Evolutionary conservation across 1,140 invertebrate genomes (phyloP).

Genomic region (Lethocerus indicus): DNA sequence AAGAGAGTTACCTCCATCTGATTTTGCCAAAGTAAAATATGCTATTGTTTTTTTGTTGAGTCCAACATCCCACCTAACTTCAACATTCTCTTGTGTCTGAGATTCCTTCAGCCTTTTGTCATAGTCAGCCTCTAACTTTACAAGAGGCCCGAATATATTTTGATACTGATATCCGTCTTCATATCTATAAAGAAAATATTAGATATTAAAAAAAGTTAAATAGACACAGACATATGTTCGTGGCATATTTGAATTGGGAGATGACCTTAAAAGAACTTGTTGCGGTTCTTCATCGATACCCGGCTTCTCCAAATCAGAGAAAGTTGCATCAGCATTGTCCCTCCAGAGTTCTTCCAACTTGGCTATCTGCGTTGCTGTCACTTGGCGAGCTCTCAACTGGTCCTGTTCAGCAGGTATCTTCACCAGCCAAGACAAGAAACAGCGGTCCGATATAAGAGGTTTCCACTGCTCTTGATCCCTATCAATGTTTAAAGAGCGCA

Average conservation of each 20-base stretch:
- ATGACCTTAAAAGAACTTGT: conserved; percentile 68
- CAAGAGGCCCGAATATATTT: conserved; percentile 93
- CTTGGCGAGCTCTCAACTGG: conserved; percentile 84
- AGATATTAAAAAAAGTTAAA: conserved; percentile 2
- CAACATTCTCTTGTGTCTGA: conserved; percentile 96
- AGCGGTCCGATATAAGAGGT: conserved; percentile 88
- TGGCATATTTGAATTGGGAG: background rate
- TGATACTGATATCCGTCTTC: conserved; percentile 99
- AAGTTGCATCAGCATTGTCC: conserved; percentile 91
- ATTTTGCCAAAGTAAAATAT: conserved; percentile 94
- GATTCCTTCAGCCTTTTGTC: conserved; percentile 96
- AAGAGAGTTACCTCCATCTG: conserved; percentile 52
- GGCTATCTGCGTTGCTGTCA: conserved; percentile 91
- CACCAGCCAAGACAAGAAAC: conserved; percentile 91
- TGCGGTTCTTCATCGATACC: conserved; percentile 95
- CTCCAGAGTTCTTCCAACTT: conserved; percentile 98
- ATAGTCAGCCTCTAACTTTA: conserved; percentile 96
- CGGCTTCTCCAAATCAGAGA: conserved; percentile 94
- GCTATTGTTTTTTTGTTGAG: conserved; percentile 97
- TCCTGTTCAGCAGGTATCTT: conserved; percentile 93
- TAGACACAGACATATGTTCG: background rate
- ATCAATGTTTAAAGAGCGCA: background rate
- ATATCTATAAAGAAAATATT: conserved; percentile 37
- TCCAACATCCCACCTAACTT: conserved; percentile 96
- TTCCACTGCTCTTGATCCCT: conserved; percentile 98